phyloP scores from a whole-genome alignment of 2,113 vertebrate species.

The Xiphophorus hellerii region DNA sequence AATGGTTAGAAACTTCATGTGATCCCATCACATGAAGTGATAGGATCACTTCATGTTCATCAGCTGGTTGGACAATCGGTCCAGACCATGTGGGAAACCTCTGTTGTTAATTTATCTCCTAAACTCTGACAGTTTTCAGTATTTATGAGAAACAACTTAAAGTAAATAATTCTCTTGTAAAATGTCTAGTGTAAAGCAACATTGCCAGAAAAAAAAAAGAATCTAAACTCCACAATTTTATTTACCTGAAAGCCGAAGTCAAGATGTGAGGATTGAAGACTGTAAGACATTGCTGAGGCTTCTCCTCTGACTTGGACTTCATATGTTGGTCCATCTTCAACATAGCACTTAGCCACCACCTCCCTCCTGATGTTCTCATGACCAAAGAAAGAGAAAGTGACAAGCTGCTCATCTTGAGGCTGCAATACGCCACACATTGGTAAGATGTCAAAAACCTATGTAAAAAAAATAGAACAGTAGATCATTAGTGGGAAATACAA shows the following conservation, averaged over 20 bases:
- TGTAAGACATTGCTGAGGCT: slow-evolving; percentile 81
- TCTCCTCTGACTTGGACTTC: slow-evolving; percentile 82
- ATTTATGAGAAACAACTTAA: too few relatives aligned
- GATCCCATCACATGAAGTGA: not conserved
- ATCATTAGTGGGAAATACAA: not conserved
- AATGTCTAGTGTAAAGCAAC: not conserved
- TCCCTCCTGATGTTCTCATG: slow-evolving; percentile 68
- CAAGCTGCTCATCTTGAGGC: slow-evolving; percentile 78
- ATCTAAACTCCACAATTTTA: not conserved
- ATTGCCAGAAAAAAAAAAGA: not conserved
- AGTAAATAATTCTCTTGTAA: not conserved
- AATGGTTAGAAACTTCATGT: too few relatives aligned
- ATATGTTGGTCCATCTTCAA: slow-evolving; percentile 87
- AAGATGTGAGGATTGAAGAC: slow-evolving; percentile 75
- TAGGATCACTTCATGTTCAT: not conserved
- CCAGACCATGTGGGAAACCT: not conserved
- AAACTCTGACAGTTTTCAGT: not conserved
- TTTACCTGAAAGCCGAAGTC: slow-evolving; percentile 86
- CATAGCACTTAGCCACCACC: slow-evolving; percentile 80
- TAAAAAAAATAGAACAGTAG: not conserved
- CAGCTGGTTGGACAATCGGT: not conserved
- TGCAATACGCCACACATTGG: slow-evolving; percentile 80
- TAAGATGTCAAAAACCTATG: slow-evolving; percentile 87
- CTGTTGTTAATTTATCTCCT: not conserved
- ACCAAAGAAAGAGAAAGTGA: slow-evolving; percentile 85